Evolutionary conservation across 2,888 invertebrate genomes (phyloP).

Genomic region (Agonopterix heracliana): DNA sequence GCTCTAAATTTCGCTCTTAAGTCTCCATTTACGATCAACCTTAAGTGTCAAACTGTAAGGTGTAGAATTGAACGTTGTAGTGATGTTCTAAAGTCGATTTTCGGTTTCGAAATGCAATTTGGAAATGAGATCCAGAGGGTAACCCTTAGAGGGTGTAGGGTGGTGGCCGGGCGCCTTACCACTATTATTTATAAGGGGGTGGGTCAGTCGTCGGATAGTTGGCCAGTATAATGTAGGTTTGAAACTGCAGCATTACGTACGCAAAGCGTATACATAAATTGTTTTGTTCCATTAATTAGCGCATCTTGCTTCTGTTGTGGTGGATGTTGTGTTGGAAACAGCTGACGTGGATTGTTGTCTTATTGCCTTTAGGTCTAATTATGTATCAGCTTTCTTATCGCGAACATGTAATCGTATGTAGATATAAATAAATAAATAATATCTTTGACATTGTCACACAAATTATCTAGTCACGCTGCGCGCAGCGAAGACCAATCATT

Average conservation of each 20-base stretch:
- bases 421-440: too few relatives aligned
- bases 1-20: constrained; percentile 45
- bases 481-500: too few relatives aligned
- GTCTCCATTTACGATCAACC: constrained; percentile 29
- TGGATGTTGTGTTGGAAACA: neutral
- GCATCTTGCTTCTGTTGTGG: constrained; percentile 16
- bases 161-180: constrained; percentile 61
- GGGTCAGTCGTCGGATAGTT: constrained; percentile 67
- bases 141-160: constrained; percentile 59
- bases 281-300: constrained; percentile 58
- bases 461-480: too few relatives aligned
- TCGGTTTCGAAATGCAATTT: constrained; percentile 72
- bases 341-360: neutral
- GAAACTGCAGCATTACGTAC: constrained; percentile 44
- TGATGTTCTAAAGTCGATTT: constrained; percentile 63
- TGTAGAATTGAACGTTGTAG: constrained; percentile 25
- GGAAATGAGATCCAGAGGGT: constrained; percentile 73
- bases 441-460: too few relatives aligned
- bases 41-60: constrained; percentile 17
- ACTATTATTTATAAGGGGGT: constrained; percentile 75
- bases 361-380: neutral
- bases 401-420: too few relatives aligned
- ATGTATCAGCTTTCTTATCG: too few relatives aligned
- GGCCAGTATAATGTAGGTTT: constrained; percentile 33
- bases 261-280: constrained; percentile 53